Conservation (phyloP, 2,888 invertebrate genomes). For the Lycaena phlaeas region DNA sequence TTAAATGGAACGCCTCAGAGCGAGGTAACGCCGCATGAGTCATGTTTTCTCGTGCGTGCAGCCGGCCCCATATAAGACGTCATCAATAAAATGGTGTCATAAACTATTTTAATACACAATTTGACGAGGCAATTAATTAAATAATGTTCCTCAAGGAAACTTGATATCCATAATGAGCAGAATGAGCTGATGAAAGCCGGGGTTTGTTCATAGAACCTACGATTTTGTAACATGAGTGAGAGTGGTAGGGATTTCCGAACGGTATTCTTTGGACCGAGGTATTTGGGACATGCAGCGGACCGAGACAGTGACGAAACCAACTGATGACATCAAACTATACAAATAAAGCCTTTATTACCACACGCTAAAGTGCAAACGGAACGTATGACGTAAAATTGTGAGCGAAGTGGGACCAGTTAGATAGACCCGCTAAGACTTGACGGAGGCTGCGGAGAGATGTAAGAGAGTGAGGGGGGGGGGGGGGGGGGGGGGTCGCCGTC, state of each 20-base stretch:
- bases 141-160: too few relatives aligned
- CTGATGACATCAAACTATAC: constrained; percentile 25
- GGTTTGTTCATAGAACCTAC: neutral
- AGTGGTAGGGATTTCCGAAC: constrained; percentile 34
- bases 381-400: neutral
- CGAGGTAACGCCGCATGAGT: too few relatives aligned
- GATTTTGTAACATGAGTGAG: constrained; percentile 14
- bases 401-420: neutral
- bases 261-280: constrained; percentile 38
- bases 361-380: constrained; percentile 17
- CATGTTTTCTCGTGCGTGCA: too few relatives aligned
- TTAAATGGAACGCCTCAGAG: too few relatives aligned
- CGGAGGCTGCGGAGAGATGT: neutral
- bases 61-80: too few relatives aligned
- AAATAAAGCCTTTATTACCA: constrained; percentile 28
- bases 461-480: neutral
- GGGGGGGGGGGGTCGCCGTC: neutral
- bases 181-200: too few relatives aligned
- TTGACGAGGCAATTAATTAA: too few relatives aligned
- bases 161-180: too few relatives aligned
- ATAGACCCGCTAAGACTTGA: neutral
- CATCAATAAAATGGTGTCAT: too few relatives aligned
- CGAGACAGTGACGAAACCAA: constrained; percentile 38
- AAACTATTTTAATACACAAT: too few relatives aligned
- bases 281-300: constrained; percentile 49